Percentiles rank a stretch among this genome's conserved stretches.
These are phyloP conservation scores for Antheraea yamamai DNA, from an alignment of 2,888 invertebrate genomes.

Conservation along the genomic window DNA sequence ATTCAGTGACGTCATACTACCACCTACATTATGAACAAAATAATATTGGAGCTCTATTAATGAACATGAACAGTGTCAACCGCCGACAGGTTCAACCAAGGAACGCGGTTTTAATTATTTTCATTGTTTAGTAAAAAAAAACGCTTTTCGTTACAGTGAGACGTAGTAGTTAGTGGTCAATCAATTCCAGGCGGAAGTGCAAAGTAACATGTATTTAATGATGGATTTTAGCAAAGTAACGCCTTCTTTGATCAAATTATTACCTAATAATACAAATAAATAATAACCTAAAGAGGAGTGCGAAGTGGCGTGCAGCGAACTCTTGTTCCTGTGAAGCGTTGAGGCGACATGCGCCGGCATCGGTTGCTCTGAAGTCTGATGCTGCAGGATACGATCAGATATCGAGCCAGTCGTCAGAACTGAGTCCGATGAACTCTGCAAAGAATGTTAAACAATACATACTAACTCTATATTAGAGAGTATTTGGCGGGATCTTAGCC, in stretches of 20 bases:
- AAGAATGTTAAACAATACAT: constrained; percentile 28
- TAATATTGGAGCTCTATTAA: too few species aligned
- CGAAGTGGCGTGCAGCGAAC: constrained; percentile 63
- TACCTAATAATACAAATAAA: constrained; percentile 23
- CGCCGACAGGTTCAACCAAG: too few species aligned
- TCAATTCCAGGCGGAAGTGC: too few species aligned
- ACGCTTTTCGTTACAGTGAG: too few species aligned
- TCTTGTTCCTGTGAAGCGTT: constrained; percentile 72
- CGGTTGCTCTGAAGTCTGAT: constrained; percentile 48
- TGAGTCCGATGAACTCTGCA: constrained; percentile 84
- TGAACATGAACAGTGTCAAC: too few species aligned
- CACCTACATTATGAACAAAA: constrained; percentile 48
- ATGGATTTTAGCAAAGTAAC: too few species aligned
- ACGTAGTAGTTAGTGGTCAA: too few species aligned
- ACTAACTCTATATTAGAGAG: background rate
- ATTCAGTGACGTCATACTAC: constrained; percentile 71
- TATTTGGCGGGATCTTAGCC: too few species aligned
- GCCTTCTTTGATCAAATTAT: too few species aligned
- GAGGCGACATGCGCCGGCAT: constrained; percentile 49
- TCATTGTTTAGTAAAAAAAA: too few species aligned
- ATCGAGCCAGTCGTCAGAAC: constrained; percentile 73
- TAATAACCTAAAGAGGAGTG: constrained; percentile 64
- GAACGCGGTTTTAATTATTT: too few species aligned
- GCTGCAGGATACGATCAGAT: constrained; percentile 79
- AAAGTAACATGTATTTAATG: too few species aligned